Percentiles rank a stretch among this genome's conserved stretches.
Conservation (phyloP, 2,113 vertebrate genomes). For the Xiphophorus maculatus region DNA sequence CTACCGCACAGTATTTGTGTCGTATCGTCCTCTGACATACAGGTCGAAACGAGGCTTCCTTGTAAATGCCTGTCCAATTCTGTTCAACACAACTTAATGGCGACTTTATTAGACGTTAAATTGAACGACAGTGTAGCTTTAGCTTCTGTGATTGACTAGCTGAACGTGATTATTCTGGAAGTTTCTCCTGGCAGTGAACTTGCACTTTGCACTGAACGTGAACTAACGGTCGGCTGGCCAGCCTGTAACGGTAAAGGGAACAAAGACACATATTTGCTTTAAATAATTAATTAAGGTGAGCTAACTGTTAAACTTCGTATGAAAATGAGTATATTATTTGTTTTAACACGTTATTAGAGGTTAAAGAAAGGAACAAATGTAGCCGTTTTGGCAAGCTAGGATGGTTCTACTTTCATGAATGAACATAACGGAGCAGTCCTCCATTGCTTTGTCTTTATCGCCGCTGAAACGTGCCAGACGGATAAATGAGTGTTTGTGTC, state of each 20-base stretch:
- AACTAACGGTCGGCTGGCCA: not conserved
- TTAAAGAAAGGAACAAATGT: not conserved
- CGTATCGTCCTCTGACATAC: slow-evolving; percentile 33
- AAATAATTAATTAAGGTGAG: too few relatives aligned
- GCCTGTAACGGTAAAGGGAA: too few relatives aligned
- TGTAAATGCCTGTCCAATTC: slow-evolving; percentile 1
- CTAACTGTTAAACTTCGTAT: too few relatives aligned
- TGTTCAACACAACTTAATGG: slow-evolving; percentile 4
- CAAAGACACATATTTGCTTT: too few relatives aligned
- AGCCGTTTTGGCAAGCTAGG: not conserved
- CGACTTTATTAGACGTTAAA: not conserved
- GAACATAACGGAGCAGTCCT: not conserved
- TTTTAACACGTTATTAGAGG: not conserved
- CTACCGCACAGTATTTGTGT: not conserved
- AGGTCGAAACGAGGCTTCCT: slow-evolving; percentile 60
- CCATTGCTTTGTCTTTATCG: slow-evolving; percentile 31
- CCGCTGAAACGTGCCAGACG: slow-evolving; percentile 46
- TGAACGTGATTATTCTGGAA: not conserved
- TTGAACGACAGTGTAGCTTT: not conserved
- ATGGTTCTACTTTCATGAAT: not conserved
- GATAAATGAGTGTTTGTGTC: slow-evolving; percentile 54
- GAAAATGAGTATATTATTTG: not conserved
- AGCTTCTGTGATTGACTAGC: not conserved
- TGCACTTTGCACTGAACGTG: not conserved
- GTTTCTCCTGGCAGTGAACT: not conserved